These are phyloP conservation scores for Catostylus mosaicus DNA, from an alignment of 30 jellyfish, hydroid and myxozoan species.

Conservation along the genomic window DNA sequence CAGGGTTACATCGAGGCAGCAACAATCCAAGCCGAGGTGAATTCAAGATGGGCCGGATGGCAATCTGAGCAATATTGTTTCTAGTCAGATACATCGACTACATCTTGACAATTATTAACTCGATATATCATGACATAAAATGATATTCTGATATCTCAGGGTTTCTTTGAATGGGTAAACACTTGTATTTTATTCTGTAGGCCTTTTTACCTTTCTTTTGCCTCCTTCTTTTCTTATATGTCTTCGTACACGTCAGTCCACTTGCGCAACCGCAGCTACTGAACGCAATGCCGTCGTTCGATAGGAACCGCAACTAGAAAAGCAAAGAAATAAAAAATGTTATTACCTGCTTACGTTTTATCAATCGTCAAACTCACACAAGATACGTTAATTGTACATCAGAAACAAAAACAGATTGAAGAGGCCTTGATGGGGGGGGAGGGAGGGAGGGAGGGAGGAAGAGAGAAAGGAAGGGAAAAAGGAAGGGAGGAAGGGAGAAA, in stretches of 20 bases:
- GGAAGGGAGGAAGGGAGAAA: no score
- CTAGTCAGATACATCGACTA: not conserved
- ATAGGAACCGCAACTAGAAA: constrained; percentile 17
- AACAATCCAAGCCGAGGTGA: not conserved
- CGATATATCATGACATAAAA: constrained; percentile 15
- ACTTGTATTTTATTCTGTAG: constrained; percentile 55
- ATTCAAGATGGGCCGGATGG: constrained; percentile 5
- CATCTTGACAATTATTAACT: not conserved
- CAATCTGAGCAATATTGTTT: constrained; percentile 10
- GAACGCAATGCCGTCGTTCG: constrained; percentile 47
- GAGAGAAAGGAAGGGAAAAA: no score
- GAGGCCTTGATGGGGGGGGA: no score
- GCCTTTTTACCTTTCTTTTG: constrained; percentile 41
- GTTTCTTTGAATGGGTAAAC: constrained; percentile 37
- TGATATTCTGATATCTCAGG: constrained; percentile 21
- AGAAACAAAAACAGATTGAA: no score
- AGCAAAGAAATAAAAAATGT: no score
- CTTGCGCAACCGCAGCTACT: constrained; percentile 66
- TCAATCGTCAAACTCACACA: no score
- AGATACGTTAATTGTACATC: no score
- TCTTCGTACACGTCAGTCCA: constrained; percentile 55
- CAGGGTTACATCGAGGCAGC: constrained; percentile 14
- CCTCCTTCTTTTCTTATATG: constrained; percentile 17
- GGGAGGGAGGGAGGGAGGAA: no score
- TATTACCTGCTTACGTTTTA: no score